A percentile compares a stretch with the other conserved stretches of the same genome.
Conservation (phyloP, 2,113 vertebrate genomes). For the Platichthys stellatus region DNA sequence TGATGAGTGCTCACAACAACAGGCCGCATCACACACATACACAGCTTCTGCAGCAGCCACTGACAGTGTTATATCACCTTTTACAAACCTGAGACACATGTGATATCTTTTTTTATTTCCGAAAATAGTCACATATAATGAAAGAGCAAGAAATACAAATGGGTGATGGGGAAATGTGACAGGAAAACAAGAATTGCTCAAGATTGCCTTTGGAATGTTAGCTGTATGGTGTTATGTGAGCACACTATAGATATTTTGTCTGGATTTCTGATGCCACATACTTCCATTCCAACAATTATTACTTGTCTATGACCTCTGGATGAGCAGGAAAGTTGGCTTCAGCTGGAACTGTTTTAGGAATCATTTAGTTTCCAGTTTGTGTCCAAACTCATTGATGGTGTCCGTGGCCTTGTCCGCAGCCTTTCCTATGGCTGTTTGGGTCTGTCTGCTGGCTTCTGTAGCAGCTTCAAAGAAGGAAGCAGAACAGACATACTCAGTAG, state of each 20-base stretch:
- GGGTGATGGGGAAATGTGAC: conserved; percentile 17
- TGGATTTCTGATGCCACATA: conserved; percentile 28
- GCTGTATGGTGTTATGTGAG: background rate
- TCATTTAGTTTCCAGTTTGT: conserved; percentile 79
- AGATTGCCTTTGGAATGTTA: conserved; percentile 61
- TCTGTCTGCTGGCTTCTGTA: conserved; percentile 79
- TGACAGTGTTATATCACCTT: conserved; percentile 38
- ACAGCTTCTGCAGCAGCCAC: background rate
- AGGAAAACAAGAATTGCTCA: conserved; percentile 34
- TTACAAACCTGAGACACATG: conserved; percentile 20
- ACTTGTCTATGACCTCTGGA: conserved; percentile 15
- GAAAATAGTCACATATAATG: conserved; percentile 54
- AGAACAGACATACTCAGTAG: conserved; percentile 19
- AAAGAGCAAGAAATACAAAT: conserved; percentile 34
- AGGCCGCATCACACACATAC: background rate
- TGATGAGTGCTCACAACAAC: conserved; percentile 27
- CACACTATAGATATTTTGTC: background rate
- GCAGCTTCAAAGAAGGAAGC: conserved; percentile 68
- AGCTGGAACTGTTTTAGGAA: background rate
- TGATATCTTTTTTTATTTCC: conserved; percentile 65
- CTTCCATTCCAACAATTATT: conserved; percentile 12
- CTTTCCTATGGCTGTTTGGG: conserved; percentile 75
- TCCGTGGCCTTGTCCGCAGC: conserved; percentile 78
- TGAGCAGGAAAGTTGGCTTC: conserved; percentile 21
- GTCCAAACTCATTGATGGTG: conserved; percentile 82